Conservation (phyloP, 2,888 invertebrate genomes). For the Monochamus alternatus region DNA sequence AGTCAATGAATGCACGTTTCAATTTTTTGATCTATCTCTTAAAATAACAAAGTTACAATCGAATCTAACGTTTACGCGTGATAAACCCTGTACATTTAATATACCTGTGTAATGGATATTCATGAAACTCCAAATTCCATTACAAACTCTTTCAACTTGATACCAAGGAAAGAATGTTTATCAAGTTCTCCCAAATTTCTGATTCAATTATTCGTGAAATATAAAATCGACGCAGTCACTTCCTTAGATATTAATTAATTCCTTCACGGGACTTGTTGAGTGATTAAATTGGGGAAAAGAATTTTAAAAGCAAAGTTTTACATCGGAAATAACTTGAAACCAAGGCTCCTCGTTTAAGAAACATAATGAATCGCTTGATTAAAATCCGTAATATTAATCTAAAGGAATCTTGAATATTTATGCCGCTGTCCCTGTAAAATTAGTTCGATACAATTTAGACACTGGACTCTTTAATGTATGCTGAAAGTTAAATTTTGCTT, state of each 20-base stretch:
- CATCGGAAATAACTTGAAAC: slow-evolving; percentile 13
- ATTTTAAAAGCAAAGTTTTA: slow-evolving; percentile 9
- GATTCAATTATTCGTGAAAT: slow-evolving; percentile 32
- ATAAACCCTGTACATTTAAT: too few relatives aligned
- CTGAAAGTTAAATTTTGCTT: too few relatives aligned
- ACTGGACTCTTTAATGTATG: too few relatives aligned
- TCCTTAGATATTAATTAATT: slow-evolving; percentile 31
- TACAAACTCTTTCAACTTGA: not conserved
- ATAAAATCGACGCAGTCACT: slow-evolving; percentile 17
- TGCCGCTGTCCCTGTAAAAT: not conserved
- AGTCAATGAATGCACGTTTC: too few relatives aligned
- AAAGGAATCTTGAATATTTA: slow-evolving; percentile 25
- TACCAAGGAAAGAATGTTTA: not conserved
- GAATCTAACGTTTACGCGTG: too few relatives aligned
- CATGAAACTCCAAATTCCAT: too few relatives aligned
- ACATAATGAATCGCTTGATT: slow-evolving; percentile 31
- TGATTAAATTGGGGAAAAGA: slow-evolving; percentile 11
- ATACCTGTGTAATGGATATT: too few relatives aligned
- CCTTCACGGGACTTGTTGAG: slow-evolving; percentile 26
- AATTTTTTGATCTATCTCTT: too few relatives aligned
- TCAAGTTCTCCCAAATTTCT: not conserved
- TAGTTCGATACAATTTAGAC: slow-evolving; percentile 3
- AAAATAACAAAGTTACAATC: too few relatives aligned
- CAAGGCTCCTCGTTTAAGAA: slow-evolving; percentile 4
- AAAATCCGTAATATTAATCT: slow-evolving; percentile 25